Evolutionary conservation across 1,140 invertebrate genomes (phyloP).

Genomic region (Nasonia giraulti): DNA sequence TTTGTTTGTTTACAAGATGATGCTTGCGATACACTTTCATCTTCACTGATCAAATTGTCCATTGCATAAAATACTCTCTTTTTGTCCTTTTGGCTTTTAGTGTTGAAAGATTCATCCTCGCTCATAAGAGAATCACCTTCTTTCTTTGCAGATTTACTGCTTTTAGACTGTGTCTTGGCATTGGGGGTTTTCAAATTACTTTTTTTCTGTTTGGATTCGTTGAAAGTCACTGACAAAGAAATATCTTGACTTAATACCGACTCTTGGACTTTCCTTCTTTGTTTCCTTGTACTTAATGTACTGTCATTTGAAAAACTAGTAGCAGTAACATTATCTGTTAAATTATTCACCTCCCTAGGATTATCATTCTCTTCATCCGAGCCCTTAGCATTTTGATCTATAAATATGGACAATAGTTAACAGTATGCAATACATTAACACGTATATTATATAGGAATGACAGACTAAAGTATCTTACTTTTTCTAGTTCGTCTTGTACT

Average conservation of each 20-base stretch:
- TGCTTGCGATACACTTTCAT: constrained; percentile 12
- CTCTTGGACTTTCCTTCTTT: constrained; percentile 17
- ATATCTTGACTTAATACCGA: background rate
- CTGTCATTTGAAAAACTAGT: constrained; percentile 1
- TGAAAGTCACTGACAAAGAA: constrained; percentile 3
- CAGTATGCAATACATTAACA: background rate
- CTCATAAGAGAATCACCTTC: constrained; percentile 30
- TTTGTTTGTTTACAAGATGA: constrained; percentile 1
- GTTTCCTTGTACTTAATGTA: constrained; percentile 10
- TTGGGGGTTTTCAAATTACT: constrained; percentile 19
- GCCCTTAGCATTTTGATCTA: constrained; percentile 32
- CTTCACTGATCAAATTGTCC: constrained; percentile 45
- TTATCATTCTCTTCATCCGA: constrained; percentile 42
- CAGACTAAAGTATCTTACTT: constrained; percentile 12
- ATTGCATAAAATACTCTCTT: constrained; percentile 19
- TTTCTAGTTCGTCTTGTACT: constrained; percentile 24
- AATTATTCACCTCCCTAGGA: background rate
- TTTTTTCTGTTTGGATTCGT: constrained; percentile 27
- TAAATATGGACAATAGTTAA: constrained; percentile 9
- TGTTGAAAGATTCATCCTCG: constrained; percentile 39
- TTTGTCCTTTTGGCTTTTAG: constrained; percentile 3
- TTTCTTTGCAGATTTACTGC: constrained; percentile 8
- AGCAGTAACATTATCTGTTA: background rate
- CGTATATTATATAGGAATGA: constrained; percentile 8
- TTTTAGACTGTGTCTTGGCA: constrained; percentile 15